Evolutionary conservation across 2,888 invertebrate genomes (phyloP), one percentile per base, ranked within the genome.

Genomic region (Catocala fraxini): DNA sequence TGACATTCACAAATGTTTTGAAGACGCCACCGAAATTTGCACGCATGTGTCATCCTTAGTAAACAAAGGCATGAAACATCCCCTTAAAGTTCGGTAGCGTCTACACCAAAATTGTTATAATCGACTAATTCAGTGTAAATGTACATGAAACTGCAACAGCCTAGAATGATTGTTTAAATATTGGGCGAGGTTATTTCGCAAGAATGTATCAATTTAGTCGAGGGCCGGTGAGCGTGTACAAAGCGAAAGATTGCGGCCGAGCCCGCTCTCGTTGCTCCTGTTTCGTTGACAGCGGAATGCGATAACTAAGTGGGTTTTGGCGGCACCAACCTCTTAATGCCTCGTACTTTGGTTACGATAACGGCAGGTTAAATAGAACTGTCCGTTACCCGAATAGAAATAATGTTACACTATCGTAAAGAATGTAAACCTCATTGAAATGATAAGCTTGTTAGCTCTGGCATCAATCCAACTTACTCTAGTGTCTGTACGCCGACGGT

Each of bases 141-240:
- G 6, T 39, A 39, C 9, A 39, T 80, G 72, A 74, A 71, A 77
- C 77, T 79, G 77, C 76, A 75, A 81, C 82, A 81, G 80, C 86
- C 81, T 83, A 83, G 82, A 87, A 84, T 82, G 86, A 89, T 90
- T 89, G 89, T 89, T 89, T 88, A 83, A 89, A 88, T 91, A 89
- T 90, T 91, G 88, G 87, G 88, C 89, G 89, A 91, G 91, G 90
- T 88, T 90, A 87, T 92, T 92, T 92, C 90, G 91, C 91, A 92
- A 92, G 88, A 89, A 89, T 89, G 90, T 93, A 90, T 92, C 90
- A 89, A 89, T 92, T 90, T 89, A 89, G 89, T 87, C 84, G 88
- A 90, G 90, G 89, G 89, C 90, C 86, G 81, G 84, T 83, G 81
- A 83, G 82, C 85, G 85, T 81, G 83, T 82, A 87, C 88, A 86